Evolutionary conservation across 2,888 invertebrate genomes (phyloP).

Genomic region (Conomelus anceps): DNA sequence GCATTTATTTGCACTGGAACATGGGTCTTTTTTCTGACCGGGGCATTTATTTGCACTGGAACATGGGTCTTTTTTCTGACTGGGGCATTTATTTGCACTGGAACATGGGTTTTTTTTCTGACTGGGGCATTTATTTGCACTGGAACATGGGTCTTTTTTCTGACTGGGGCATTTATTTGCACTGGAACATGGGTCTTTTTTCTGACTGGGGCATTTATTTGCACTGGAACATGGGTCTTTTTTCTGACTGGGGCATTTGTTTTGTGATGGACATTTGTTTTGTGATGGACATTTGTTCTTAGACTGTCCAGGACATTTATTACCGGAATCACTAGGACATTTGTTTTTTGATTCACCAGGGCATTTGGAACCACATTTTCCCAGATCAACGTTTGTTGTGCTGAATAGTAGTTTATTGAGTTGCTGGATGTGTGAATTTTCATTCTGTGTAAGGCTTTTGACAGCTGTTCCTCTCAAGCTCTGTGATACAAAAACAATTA

Average conservation of each 20-base stretch:
- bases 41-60: too few relatives aligned
- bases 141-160: too few relatives aligned
- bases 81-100: too few relatives aligned
- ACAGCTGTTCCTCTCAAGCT: not conserved
- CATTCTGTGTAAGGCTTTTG: not conserved
- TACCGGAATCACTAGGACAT: not conserved
- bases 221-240: not conserved
- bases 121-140: too few relatives aligned
- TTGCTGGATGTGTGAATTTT: not conserved
- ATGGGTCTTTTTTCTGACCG: too few relatives aligned
- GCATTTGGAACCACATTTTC: not conserved
- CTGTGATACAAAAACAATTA: not conserved
- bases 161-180: too few relatives aligned
- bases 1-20: too few relatives aligned
- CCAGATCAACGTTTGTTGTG: not conserved
- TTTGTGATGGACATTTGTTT: not conserved
- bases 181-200: too few relatives aligned
- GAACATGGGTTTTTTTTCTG: too few relatives aligned
- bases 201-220: not conserved
- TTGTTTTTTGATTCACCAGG: not conserved
- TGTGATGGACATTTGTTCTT: not conserved
- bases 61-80: too few relatives aligned
- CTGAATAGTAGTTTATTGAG: not conserved
- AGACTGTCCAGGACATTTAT: not conserved
- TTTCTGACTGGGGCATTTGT: not conserved